Evolutionary conservation across 2,797 vertebrate species (phyloP), one percentile per base, ranked within the genome.

Genomic region (Ptychadena robeensis): DNA sequence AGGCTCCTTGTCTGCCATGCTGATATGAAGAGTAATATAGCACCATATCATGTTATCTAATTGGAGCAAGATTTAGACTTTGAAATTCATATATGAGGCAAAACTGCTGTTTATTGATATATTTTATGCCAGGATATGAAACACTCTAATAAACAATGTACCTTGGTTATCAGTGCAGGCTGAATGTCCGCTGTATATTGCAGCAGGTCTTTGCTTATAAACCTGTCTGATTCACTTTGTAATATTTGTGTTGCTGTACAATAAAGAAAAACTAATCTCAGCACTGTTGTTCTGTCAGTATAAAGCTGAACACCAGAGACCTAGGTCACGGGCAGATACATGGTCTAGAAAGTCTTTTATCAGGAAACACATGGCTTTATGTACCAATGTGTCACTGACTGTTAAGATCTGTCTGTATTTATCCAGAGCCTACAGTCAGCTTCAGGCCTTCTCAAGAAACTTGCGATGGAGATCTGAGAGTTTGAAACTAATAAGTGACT

Each of bases 101-200:
- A 61, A 74, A 82, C 37, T 65, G 59, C 31, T 59, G n/a, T 69
- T 48, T 61, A 32, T 77, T 83, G 48, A n/a, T 22, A 65, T 66
- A 15, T 83, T 82, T 76, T 66, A 63, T 35, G 15, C 61, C 82
- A 79, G 82, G 82, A 83, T 83, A 83, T 83, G 82, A 83, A 83
- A 79, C 76, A 83, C 82, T 73, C 25, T 65, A 80, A 81, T 73
- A 81, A 81, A 79, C 34, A 57, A 32, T 38, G 18, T 12, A 32
- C 44, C 73, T 37, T 63, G 63, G 37, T 79, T 73, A 77, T 72
- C 73, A 31, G 15, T 15, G 32, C 34, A 68, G 59, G 4, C 35
- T 65, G 67, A 67, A 25, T 37, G 32, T 48, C 40, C 66, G 31
- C 44, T 30, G 25, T 71, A 63, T 70, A 71, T 44, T 71, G 57